Conservation (phyloP, 2,888 invertebrate species). For the Microctonus hyperodae region DNA sequence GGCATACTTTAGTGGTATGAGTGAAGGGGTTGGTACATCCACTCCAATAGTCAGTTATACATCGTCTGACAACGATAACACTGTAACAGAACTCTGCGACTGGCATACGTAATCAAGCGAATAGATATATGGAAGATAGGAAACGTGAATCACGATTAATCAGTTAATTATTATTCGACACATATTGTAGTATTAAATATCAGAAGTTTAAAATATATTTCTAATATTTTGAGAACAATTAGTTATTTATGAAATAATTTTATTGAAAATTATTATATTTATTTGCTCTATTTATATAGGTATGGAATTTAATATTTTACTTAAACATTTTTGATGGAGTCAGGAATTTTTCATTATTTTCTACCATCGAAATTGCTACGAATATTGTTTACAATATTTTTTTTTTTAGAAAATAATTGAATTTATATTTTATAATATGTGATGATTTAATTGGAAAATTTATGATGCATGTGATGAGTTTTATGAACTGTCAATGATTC, state of each 20-base stretch:
- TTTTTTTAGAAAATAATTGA: no score
- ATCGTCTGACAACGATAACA: slow-evolving; percentile 2
- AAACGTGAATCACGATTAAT: slow-evolving; percentile 23
- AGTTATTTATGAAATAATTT: not conserved
- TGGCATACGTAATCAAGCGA: slow-evolving; percentile 13
- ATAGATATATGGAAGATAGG: not conserved
- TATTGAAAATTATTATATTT: no score
- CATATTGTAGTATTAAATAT: not conserved
- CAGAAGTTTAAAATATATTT: not conserved
- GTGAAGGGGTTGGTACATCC: not conserved
- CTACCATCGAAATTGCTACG: no score
- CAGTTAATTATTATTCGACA: slow-evolving; percentile 29
- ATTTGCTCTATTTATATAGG: no score
- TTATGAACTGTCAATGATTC: not conserved
- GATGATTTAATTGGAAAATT: no score
- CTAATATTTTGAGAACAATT: not conserved
- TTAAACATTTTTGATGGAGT: no score
- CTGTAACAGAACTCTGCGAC: slow-evolving; percentile 15
- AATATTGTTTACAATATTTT: no score
- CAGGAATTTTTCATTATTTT: no score
- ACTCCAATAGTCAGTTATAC: not conserved
- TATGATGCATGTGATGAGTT: no score
- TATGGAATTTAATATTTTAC: no score
- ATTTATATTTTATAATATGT: no score
- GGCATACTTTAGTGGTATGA: not conserved